phyloP scores from a whole-genome alignment of 1,140 invertebrate genomes.

The Halyomorpha halys region DNA sequence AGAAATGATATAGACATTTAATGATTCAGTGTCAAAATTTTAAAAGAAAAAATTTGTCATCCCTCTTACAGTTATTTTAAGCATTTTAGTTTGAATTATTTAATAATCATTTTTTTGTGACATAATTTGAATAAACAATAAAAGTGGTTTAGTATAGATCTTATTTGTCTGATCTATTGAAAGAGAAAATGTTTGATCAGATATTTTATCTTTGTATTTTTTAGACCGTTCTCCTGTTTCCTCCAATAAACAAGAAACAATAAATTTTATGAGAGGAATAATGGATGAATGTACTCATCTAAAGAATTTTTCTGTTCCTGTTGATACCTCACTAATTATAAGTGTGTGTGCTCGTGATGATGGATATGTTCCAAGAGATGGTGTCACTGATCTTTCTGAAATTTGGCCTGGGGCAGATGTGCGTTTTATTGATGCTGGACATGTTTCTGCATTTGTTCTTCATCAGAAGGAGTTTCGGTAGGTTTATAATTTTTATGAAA shows the following conservation, averaged over 20 bases:
- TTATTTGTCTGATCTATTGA: too few species aligned
- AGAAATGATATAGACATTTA: too few species aligned
- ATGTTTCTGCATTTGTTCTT: slow-evolving; percentile 80
- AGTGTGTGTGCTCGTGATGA: slow-evolving; percentile 78
- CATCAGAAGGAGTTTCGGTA: slow-evolving; percentile 81
- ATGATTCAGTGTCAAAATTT: too few species aligned
- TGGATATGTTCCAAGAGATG: slow-evolving; percentile 82
- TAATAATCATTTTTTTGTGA: too few species aligned
- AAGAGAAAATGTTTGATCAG: too few species aligned
- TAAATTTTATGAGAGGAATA: slow-evolving; percentile 92
- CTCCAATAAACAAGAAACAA: slow-evolving; percentile 51
- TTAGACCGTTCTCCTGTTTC: background rate
- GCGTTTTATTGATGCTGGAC: slow-evolving; percentile 77
- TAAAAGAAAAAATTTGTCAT: too few species aligned
- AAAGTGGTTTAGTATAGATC: too few species aligned
- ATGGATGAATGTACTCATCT: slow-evolving; percentile 99
- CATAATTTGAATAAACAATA: too few species aligned
- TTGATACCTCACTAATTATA: slow-evolving; percentile 76
- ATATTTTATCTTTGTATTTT: too few species aligned
- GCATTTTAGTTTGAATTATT: too few species aligned
- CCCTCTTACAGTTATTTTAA: too few species aligned
- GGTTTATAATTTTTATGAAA: too few species aligned
- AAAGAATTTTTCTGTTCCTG: slow-evolving; percentile 76
- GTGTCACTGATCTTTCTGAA: slow-evolving; percentile 66
- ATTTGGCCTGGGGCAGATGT: slow-evolving; percentile 88